Percentiles rank a stretch among this genome's conserved stretches.
Conservation (phyloP, 2,113 vertebrate genomes). For the Podarcis raffonei region DNA sequence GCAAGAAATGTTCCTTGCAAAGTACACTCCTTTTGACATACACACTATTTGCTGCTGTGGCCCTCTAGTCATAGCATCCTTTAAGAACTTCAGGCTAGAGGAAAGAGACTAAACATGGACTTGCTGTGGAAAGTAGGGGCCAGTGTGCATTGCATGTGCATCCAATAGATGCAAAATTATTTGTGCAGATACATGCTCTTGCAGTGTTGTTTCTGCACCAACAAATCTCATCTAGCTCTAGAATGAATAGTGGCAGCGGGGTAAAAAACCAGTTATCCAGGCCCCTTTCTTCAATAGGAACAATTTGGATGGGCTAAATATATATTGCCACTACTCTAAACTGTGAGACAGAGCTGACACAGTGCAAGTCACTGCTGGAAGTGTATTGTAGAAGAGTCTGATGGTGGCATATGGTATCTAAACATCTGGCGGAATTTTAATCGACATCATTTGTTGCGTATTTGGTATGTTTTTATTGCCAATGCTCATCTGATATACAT, state of each 20-base stretch:
- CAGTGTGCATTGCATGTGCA: neutral
- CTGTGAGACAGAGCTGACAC: neutral
- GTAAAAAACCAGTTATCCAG: neutral
- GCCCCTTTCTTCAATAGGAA: neutral
- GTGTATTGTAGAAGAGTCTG: conserved; percentile 7
- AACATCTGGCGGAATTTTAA: neutral
- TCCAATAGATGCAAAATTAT: neutral
- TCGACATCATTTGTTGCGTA: neutral
- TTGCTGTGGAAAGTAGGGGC: neutral
- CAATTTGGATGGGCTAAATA: neutral
- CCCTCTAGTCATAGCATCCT: neutral
- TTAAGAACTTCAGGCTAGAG: neutral
- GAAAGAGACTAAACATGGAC: neutral
- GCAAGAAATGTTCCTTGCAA: neutral
- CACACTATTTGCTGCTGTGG: neutral
- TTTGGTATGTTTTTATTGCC: neutral
- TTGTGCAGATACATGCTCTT: neutral
- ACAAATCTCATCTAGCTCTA: neutral
- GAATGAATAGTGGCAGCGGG: neutral
- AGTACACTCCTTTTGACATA: neutral
- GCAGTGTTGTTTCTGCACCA: neutral
- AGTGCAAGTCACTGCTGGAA: conserved; percentile 3
- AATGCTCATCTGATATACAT: conserved; percentile 1
- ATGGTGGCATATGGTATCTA: neutral
- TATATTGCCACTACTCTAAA: too few species aligned